Base-by-base conservation (phyloP, 2,113 vertebrate genomes). In the Sander vitreus region DNA sequence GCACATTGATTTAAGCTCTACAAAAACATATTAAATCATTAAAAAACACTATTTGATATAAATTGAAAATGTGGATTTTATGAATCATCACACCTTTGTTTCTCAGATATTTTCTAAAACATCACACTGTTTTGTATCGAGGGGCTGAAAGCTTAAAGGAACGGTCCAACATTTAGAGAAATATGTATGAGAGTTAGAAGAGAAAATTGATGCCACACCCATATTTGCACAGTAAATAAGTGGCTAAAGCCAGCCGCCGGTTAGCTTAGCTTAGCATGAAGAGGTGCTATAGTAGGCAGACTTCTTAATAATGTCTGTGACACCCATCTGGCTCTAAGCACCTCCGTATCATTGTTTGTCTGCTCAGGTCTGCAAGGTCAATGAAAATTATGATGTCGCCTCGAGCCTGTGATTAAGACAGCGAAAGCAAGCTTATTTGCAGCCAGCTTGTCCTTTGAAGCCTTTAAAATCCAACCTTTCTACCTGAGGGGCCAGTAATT, bases 401-500 rank as follows among this genome's bases (percentile, higher is more conserved):
- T 59, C 1, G 0, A 79, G 80, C 27, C 5, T 53, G 21, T 54
- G 48, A 84, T 84, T 43, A 65, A 85, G 68, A 68, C 15, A 47
- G 48, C 36, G 36, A 47, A 51, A 13, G 51, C 60, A 6, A 55
- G 62, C 68, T 87, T 47, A 85, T 82, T 87, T 85, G 64, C n/a
- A 45, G 57, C 73, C 68, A 71, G 74, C 21, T 76, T 84, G 59
- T 85, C 80, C 62, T 89, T 67, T 84, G 69, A 91, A 78, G 58
- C 70, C 54, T 76, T 85, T 83, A 45, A 79, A 88, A 67, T 73
- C 65, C 80, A 80, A 74, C 74, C 65, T 73, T 76, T 86, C 55
- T 58, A 85, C 70, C 75, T 89, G 75, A 88, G 78, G 77, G 58
- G 47, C 54, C 47, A 53, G 79, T 84, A 80, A 76, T 92, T 86